Conservation (phyloP, 2,797 vertebrate genomes). For the Simalia tracyae region DNA sequence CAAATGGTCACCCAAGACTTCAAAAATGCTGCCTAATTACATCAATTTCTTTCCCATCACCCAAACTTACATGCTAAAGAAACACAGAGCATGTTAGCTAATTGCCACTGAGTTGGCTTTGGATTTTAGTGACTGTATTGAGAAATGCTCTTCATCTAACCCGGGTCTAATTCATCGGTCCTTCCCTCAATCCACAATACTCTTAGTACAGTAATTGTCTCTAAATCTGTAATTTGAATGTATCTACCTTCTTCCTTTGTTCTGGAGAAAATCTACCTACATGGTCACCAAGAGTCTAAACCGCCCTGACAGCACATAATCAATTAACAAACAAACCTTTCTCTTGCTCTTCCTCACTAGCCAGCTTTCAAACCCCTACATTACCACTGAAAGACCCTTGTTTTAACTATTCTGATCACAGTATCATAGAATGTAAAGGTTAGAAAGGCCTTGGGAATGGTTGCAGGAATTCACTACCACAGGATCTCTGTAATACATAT, state of each 20-base stretch:
- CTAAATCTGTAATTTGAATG: neutral
- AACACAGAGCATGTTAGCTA: neutral
- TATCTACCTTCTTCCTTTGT: neutral
- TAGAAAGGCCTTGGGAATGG: too few relatives aligned
- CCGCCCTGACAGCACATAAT: neutral
- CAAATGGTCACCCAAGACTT: neutral
- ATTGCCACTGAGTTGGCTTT: neutral
- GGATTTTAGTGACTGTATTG: neutral
- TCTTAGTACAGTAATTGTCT: neutral
- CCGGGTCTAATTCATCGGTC: neutral
- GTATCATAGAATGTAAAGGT: too few relatives aligned
- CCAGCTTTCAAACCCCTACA: neutral
- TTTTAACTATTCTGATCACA: neutral
- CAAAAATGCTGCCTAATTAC: neutral
- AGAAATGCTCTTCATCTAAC: neutral
- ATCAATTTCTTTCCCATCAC: neutral
- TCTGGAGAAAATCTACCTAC: neutral
- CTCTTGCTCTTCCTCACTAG: neutral
- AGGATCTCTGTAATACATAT: too few relatives aligned
- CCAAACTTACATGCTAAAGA: neutral
- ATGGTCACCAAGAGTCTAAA: neutral
- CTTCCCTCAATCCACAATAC: neutral
- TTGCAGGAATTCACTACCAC: too few relatives aligned
- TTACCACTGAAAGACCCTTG: neutral
- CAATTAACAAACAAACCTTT: neutral